These are phyloP conservation scores for Araneus ventricosus DNA, from an alignment of 1,140 invertebrate genomes.

Conservation along the genomic window DNA sequence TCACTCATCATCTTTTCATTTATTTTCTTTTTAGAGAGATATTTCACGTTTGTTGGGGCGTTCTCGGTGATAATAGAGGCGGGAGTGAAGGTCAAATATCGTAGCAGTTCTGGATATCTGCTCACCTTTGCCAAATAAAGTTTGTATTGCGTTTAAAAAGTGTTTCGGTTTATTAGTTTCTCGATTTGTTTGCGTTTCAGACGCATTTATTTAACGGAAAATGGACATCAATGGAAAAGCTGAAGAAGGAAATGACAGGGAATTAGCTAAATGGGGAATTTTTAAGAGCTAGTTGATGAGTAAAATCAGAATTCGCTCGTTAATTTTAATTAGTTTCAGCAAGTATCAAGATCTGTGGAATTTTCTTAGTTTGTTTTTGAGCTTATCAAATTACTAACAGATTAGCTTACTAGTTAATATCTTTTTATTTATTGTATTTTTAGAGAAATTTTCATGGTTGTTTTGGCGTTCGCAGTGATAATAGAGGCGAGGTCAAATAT, in stretches of 20 bases:
- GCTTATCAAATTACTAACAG: too few relatives aligned
- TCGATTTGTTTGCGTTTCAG: neutral
- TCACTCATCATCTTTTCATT: slow-evolving; percentile 47
- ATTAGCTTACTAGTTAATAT: too few relatives aligned
- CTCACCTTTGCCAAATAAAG: neutral
- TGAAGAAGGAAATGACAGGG: too few relatives aligned
- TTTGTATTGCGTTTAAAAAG: neutral
- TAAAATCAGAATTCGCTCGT: too few relatives aligned
- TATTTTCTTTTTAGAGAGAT: slow-evolving; percentile 24
- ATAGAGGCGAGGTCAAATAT: slow-evolving; percentile 16
- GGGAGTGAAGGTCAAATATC: slow-evolving; percentile 29
- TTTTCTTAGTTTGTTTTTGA: too few relatives aligned
- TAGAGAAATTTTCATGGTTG: slow-evolving; percentile 10
- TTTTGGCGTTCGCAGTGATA: neutral
- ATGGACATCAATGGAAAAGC: too few relatives aligned
- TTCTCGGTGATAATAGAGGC: slow-evolving; percentile 14
- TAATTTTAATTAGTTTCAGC: too few relatives aligned
- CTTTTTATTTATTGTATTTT: slow-evolving; percentile 1
- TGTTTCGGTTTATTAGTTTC: neutral
- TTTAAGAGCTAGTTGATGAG: too few relatives aligned
- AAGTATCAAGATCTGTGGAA: too few relatives aligned
- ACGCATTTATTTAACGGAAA: neutral
- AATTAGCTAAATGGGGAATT: too few relatives aligned
- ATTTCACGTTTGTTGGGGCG: slow-evolving; percentile 25
- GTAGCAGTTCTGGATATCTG: neutral